Conservation (phyloP, 2,888 invertebrate species). For the Tromatobia lineatoria region DNA sequence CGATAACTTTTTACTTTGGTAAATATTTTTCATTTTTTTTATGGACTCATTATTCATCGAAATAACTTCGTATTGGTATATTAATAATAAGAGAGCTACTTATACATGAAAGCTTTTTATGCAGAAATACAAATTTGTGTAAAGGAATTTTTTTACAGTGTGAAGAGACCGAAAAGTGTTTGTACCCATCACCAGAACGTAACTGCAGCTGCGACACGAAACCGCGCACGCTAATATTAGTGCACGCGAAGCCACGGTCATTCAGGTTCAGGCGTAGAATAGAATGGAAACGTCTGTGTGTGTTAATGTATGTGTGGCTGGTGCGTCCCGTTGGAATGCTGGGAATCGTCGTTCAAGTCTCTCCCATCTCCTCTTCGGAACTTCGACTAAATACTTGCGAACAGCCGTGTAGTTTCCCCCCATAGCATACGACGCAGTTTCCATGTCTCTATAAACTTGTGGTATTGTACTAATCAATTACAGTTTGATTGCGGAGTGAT, state of each 20-base stretch:
- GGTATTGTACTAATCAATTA: neutral
- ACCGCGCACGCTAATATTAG: constrained; percentile 77
- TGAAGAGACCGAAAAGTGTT: constrained; percentile 13
- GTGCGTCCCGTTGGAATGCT: constrained; percentile 35
- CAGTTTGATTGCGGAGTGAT: neutral
- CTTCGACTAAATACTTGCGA: constrained; percentile 22
- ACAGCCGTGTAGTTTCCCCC: neutral
- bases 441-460: neutral
- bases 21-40: neutral
- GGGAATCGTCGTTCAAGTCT: constrained; percentile 39
- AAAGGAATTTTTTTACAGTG: constrained; percentile 1
- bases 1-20: neutral
- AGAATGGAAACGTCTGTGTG: constrained; percentile 71
- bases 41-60: neutral
- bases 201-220: constrained; percentile 42
- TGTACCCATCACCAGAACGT: constrained; percentile 27
- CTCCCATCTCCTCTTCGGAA: constrained; percentile 14
- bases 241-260: constrained; percentile 74
- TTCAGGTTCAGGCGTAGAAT: constrained; percentile 77
- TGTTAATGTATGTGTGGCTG: constrained; percentile 18
- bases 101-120: neutral
- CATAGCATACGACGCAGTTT: neutral
- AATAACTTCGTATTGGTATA: neutral
- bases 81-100: neutral
- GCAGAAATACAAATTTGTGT: neutral